Evolutionary conservation across 2,888 invertebrate genomes (phyloP), one percentile per base, ranked within the genome.

Genomic region (Erebia palarica): DNA sequence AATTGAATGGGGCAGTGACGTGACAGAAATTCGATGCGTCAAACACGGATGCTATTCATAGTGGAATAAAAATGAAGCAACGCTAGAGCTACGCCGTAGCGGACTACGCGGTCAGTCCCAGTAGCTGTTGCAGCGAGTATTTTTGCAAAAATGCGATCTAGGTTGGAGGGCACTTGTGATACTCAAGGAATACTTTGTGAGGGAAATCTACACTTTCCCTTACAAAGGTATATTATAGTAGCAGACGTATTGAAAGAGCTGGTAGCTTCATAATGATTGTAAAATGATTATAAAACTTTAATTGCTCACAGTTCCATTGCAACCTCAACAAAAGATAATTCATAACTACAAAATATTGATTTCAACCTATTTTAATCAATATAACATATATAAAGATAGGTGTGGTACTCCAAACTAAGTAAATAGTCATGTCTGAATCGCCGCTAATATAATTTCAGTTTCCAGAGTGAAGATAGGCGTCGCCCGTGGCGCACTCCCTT

Each of bases 341-440:
- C 36, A 7, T 5, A 36, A 36, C 36, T 36, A 36, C 36, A 36
- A 36, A 5, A 36, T 36, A 36, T 36, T 36, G 7, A 36, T 36
- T 7, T 7, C 1, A 36, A 36, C 36, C 7, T 36, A 36, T 36
- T 53, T 53, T 0, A 14, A n/a, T 53, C 7, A n/a, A n/a, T 16
- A 53, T 16, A 16, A 53, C 16, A 3, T 53, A 16, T 53, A 16
- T 18, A 51, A 51, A n/a, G 55, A 57, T 7, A 63, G 14, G 27
- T 67, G 82, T 76, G 73, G 80, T 80, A 80, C 76, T 77, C 80
- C 79, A 77, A 83, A 76, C 80, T 92, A 89, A 92, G 92, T 92
- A 92, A 91, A 91, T 92, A 92, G 84, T 89, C 90, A 79, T 92
- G 92, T 92, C 85, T 86, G 86, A 85, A 86, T 88, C 83, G 83